Percentiles rank a stretch among this genome's conserved stretches.
These are phyloP conservation scores for Bradypodion ventrale DNA, from an alignment of 2,797 vertebrate genomes.

Conservation along the genomic window DNA sequence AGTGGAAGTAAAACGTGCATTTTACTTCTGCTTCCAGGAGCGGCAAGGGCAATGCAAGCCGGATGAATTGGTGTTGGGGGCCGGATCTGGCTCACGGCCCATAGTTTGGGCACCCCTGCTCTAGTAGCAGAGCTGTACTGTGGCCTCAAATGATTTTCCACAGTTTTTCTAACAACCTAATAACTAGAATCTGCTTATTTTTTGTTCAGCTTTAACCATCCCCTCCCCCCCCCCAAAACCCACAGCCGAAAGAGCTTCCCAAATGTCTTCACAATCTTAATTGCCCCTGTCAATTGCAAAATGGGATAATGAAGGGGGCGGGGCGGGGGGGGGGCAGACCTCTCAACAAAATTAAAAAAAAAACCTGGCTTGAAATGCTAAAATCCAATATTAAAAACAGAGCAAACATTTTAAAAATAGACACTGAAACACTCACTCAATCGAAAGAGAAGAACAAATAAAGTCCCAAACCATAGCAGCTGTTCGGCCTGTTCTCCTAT, in stretches of 20 bases:
- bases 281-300: conserved; percentile 4
- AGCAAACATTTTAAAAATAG: conserved; percentile 15
- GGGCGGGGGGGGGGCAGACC: no score
- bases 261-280: conserved; percentile 16
- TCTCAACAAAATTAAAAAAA: neutral
- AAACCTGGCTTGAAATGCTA: neutral
- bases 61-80: no score
- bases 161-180: neutral
- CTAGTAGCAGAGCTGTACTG: no score
- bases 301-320: neutral
- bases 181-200: neutral
- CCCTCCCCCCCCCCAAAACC: neutral
- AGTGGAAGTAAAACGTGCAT: no score
- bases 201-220: neutral
- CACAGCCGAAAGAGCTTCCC: neutral
- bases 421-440: conserved; percentile 7
- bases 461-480: neutral
- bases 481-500: neutral
- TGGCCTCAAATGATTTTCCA: neutral
- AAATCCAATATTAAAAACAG: conserved; percentile 27
- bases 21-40: no score
- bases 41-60: no score
- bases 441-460: neutral
- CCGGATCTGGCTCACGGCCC: no score
- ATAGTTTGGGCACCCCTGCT: no score